phyloP scores from a whole-genome alignment of 2,888 invertebrate species.

The Nemotelus pantherinus region DNA sequence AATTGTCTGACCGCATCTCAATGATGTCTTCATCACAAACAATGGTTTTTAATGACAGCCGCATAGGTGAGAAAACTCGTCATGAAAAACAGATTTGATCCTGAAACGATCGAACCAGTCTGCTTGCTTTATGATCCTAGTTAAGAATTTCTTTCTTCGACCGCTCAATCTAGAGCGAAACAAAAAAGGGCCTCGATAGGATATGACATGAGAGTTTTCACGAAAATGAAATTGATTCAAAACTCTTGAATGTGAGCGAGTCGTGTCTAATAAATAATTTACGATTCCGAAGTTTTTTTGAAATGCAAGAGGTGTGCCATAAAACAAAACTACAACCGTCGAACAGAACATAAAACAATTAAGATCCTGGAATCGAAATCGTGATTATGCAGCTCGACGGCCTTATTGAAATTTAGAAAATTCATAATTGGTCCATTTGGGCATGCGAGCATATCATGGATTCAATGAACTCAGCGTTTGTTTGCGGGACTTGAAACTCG shows the following conservation, averaged over 20 bases:
- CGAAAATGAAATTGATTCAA: background rate
- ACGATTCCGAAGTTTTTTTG: slow-evolving; percentile 15
- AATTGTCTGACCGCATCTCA: background rate
- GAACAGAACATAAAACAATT: slow-evolving; percentile 13
- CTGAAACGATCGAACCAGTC: slow-evolving; percentile 13
- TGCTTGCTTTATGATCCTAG: slow-evolving; percentile 20
- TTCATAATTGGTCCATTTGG: slow-evolving; percentile 10
- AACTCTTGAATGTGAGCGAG: background rate
- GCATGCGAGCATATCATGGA: slow-evolving; percentile 4
- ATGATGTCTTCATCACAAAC: slow-evolving; percentile 4
- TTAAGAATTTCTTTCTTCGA: background rate
- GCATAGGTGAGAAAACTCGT: slow-evolving; percentile 35
- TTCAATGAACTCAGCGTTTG: slow-evolving; percentile 25
- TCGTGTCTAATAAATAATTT: slow-evolving; percentile 36
- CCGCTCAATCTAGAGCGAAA: slow-evolving; percentile 12
- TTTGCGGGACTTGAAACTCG: background rate
- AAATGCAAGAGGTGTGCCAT: slow-evolving; percentile 8
- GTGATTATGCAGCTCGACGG: slow-evolving; percentile 30
- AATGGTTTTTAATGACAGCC: slow-evolving; percentile 15
- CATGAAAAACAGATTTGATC: slow-evolving; percentile 17
- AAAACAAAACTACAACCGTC: slow-evolving; percentile 10
- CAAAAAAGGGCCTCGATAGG: slow-evolving; percentile 9
- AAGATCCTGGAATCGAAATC: slow-evolving; percentile 16
- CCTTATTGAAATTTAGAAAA: slow-evolving; percentile 22
- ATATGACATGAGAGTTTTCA: slow-evolving; percentile 8